phyloP scores from a whole-genome alignment of 2,797 vertebrate species.

The Sebastes oblongus region DNA sequence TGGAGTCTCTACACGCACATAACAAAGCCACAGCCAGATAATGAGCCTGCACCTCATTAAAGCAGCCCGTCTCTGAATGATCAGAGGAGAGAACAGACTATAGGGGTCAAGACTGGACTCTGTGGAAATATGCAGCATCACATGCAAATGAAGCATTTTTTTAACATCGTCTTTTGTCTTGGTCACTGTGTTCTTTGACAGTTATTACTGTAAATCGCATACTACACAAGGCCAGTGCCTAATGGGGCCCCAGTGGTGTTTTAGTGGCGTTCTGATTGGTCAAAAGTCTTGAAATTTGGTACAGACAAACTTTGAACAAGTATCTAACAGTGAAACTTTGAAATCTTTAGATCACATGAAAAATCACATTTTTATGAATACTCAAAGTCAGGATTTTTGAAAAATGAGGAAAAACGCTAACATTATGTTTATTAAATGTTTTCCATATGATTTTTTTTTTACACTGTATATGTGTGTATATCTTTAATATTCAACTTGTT shows the following conservation, averaged over 20 bases:
- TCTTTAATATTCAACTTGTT: too few relatives aligned
- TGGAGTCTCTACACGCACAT: background rate
- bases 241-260: background rate
- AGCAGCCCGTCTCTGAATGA: background rate
- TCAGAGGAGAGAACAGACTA: background rate
- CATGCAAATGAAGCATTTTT: conserved; percentile 7
- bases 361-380: too few relatives aligned
- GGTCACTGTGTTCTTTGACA: background rate
- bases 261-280: background rate
- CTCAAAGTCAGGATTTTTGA: too few relatives aligned
- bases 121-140: conserved; percentile 9
- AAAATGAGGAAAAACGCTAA: too few relatives aligned
- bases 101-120: background rate
- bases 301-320: too few relatives aligned
- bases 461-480: too few relatives aligned
- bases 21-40: conserved; percentile 2
- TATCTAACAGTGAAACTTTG: too few relatives aligned
- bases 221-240: background rate
- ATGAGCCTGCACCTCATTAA: conserved; percentile 35
- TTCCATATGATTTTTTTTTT: too few relatives aligned
- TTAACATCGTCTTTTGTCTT: background rate
- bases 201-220: background rate
- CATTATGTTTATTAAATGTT: too few relatives aligned
- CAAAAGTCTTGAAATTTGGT: too few relatives aligned
- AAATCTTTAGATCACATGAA: too few relatives aligned